Conservation (phyloP, 2,797 vertebrate genomes). For the Neoniphon sammara region DNA sequence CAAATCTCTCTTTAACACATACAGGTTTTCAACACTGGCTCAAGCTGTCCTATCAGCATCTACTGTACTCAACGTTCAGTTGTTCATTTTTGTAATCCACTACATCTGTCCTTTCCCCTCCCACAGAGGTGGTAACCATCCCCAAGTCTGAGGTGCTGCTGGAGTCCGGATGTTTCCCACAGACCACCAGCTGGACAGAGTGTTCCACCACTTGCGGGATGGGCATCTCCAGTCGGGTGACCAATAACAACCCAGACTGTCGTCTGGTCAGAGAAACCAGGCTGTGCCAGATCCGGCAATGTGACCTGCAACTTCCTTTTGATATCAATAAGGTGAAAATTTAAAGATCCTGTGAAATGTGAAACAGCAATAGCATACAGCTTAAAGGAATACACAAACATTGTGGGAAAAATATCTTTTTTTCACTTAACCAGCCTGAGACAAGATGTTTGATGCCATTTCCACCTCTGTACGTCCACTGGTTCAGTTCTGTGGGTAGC, state of each 20-base stretch:
- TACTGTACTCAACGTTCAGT: neutral
- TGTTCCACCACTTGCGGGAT: constrained; percentile 82
- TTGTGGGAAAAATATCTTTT: too few relatives aligned
- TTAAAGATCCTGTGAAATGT: too few relatives aligned
- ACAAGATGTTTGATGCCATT: too few relatives aligned
- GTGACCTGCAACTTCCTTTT: constrained; percentile 54
- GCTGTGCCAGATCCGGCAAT: constrained; percentile 78
- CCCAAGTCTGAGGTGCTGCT: constrained; percentile 49
- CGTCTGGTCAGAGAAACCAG: constrained; percentile 77
- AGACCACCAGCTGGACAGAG: constrained; percentile 80
- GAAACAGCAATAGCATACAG: too few relatives aligned
- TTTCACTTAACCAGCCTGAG: too few relatives aligned
- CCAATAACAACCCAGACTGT: constrained; percentile 80
- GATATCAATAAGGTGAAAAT: constrained; percentile 23
- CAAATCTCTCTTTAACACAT: too few relatives aligned
- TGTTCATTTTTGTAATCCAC: neutral
- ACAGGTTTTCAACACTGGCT: too few relatives aligned
- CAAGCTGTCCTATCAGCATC: too few relatives aligned
- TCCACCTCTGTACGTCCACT: too few relatives aligned
- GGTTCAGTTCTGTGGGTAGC: too few relatives aligned
- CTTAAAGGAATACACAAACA: too few relatives aligned
- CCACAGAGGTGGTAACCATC: constrained; percentile 64
- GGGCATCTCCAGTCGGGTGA: constrained; percentile 82
- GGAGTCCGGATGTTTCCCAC: constrained; percentile 69
- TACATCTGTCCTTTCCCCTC: constrained; percentile 5